These are phyloP conservation scores for Philaethria dido DNA, from an alignment of 2,888 invertebrate genomes.

Conservation along the genomic window DNA sequence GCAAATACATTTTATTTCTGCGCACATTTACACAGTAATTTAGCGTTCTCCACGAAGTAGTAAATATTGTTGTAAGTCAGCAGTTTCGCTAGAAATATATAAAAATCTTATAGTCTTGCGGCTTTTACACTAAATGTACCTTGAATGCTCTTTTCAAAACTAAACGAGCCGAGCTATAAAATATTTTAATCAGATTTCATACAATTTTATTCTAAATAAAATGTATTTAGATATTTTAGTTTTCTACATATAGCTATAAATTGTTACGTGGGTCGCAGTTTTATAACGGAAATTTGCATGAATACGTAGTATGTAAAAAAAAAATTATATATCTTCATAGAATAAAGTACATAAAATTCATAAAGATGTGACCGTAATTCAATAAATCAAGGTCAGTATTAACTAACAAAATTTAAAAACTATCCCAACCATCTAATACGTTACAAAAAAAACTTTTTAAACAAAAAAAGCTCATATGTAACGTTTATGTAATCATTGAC, in stretches of 20 bases:
- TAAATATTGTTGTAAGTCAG: slow-evolving; percentile 21
- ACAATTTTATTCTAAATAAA: not conserved
- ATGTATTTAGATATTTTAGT: not conserved
- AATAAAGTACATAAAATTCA: not conserved
- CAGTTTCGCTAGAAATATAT: slow-evolving; percentile 16
- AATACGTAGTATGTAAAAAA: not conserved
- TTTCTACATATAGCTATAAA: slow-evolving; percentile 5
- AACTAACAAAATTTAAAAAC: no score
- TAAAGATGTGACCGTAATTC: no score
- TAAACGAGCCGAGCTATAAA: not conserved
- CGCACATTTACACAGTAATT: slow-evolving; percentile 13
- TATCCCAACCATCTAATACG: no score
- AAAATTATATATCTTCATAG: not conserved
- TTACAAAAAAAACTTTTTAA: no score
- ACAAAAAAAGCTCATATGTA: no score
- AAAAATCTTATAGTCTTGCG: slow-evolving; percentile 14
- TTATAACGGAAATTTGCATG: not conserved
- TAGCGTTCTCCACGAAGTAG: slow-evolving; percentile 2
- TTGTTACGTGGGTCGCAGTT: not conserved
- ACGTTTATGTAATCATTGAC: no score
- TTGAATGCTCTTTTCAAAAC: slow-evolving; percentile 21
- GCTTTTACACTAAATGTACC: slow-evolving; percentile 18
- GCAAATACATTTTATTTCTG: slow-evolving; percentile 9
- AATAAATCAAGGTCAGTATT: no score
- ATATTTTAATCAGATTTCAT: slow-evolving; percentile 8